A percentile compares a stretch with the other conserved stretches of the same genome.
Conservation (phyloP, 2,888 invertebrate genomes). For the Holacanthella duospinosa region DNA sequence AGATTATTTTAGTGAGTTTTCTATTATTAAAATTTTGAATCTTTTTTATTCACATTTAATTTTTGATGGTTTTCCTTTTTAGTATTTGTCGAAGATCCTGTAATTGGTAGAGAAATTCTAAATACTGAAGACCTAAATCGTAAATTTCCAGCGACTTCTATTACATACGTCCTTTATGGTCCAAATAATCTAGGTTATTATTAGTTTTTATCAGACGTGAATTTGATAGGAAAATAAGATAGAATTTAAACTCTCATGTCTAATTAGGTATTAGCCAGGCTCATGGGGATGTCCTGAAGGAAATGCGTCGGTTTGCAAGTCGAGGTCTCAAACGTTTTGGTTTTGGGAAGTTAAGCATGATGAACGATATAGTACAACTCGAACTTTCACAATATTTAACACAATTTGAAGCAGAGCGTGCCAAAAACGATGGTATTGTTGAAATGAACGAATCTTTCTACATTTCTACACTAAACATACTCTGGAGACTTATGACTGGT, state of each 20-base stretch:
- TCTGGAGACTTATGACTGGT: constrained; percentile 11
- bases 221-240: background rate
- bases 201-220: too few species aligned
- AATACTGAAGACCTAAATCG: constrained; percentile 8
- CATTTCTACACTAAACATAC: constrained; percentile 8
- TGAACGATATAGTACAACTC: background rate
- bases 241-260: background rate
- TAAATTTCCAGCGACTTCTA: constrained; percentile 10
- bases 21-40: background rate
- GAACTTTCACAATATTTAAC: constrained; percentile 8
- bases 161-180: constrained; percentile 10
- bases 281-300: constrained; percentile 12
- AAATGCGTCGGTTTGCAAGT: constrained; percentile 11
- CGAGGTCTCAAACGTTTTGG: constrained; percentile 10
- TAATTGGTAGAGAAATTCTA: constrained; percentile 10
- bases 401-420: constrained; percentile 7
- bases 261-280: constrained; percentile 12
- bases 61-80: background rate
- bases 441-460: constrained; percentile 11
- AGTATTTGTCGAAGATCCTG: constrained; percentile 12
- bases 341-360: constrained; percentile 7
- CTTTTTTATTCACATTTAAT: background rate
- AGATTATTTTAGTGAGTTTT: constrained; percentile 9
- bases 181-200: background rate
- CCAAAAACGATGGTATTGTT: constrained; percentile 6